Percentiles rank a stretch among this genome's conserved stretches.
Evolutionary conservation across 2,888 invertebrate species (phyloP).

Genomic region (Dioctria linearis): DNA sequence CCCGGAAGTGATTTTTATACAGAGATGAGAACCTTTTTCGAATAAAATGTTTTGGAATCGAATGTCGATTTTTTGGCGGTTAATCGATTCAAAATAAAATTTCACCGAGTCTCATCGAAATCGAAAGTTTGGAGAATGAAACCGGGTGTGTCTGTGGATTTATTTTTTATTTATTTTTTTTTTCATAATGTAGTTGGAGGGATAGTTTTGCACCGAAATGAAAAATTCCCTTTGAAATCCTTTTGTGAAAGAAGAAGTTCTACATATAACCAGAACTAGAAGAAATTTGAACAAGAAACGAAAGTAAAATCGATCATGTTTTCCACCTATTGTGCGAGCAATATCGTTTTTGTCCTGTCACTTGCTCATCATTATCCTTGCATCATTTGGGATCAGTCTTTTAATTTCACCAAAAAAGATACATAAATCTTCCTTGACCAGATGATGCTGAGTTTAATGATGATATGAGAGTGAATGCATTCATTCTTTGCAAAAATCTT

Average conservation of each 20-base stretch:
- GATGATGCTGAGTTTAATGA: not conserved
- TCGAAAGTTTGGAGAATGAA: no score
- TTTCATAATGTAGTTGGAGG: no score
- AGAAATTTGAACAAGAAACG: slow-evolving; percentile 14
- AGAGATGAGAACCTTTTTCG: slow-evolving; percentile 14
- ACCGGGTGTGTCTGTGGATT: no score
- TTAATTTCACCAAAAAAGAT: not conserved
- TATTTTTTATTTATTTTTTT: no score
- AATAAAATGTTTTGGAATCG: slow-evolving; percentile 1
- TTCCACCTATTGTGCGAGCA: slow-evolving; percentile 42
- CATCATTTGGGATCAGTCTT: slow-evolving; percentile 29
- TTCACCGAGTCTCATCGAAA: not conserved
- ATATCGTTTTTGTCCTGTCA: slow-evolving; percentile 30
- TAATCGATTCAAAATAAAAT: slow-evolving; percentile 23
- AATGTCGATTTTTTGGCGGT: slow-evolving; percentile 39
- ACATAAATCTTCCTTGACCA: slow-evolving; percentile 40
- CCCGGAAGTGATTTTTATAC: slow-evolving; percentile 37
- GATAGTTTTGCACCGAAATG: slow-evolving; percentile 12
- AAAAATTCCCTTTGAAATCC: slow-evolving; percentile 8
- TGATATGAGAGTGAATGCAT: slow-evolving; percentile 7
- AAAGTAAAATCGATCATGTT: slow-evolving; percentile 50
- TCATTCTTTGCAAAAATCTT: slow-evolving; percentile 22
- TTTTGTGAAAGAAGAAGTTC: slow-evolving; percentile 15
- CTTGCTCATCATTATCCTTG: slow-evolving; percentile 47
- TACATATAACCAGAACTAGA: slow-evolving; percentile 3